Conservation (phyloP, 2,113 vertebrate genomes). For the Xyliphius kryptos region DNA sequence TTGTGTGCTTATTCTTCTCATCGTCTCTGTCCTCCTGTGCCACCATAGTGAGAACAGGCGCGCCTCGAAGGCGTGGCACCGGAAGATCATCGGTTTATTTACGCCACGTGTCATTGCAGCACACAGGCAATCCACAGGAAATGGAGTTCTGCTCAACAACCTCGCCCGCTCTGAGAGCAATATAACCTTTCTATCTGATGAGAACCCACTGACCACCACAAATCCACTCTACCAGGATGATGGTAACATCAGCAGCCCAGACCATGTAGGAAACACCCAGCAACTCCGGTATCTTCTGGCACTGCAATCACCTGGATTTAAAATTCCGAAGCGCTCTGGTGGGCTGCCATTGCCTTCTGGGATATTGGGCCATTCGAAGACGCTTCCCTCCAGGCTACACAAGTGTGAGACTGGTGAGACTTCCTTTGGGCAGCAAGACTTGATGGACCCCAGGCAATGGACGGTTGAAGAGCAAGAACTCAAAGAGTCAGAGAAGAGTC, state of each 20-base stretch:
- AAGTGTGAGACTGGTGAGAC: constrained; percentile 57
- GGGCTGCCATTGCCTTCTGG: constrained; percentile 48
- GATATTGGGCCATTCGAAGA: constrained; percentile 70
- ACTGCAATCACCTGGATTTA: constrained; percentile 56
- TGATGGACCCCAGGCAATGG: constrained; percentile 78
- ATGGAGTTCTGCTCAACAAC: constrained; percentile 75
- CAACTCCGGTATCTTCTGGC: constrained; percentile 61
- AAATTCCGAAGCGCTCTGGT: constrained; percentile 62
- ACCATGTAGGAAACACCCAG: constrained; percentile 55
- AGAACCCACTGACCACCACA: constrained; percentile 75
- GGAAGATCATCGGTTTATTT: constrained; percentile 78
- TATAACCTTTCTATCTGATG: constrained; percentile 79
- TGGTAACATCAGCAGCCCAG: constrained; percentile 59
- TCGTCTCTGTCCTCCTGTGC: constrained; percentile 25
- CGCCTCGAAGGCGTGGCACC: constrained; percentile 80
- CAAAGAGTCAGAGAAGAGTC: constrained; percentile 49
- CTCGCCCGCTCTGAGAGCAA: constrained; percentile 79
- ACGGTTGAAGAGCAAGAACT: no score
- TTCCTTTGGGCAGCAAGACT: constrained; percentile 57
- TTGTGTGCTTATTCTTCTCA: neutral
- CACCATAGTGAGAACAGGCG: constrained; percentile 65
- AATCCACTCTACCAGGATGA: constrained; percentile 77
- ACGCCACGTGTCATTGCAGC: constrained; percentile 73
- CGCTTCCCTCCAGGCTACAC: constrained; percentile 67
- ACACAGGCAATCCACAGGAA: constrained; percentile 72